phyloP scores from a whole-genome alignment of 2,888 invertebrate genomes.

The Caenorhabditis sp. region DNA sequence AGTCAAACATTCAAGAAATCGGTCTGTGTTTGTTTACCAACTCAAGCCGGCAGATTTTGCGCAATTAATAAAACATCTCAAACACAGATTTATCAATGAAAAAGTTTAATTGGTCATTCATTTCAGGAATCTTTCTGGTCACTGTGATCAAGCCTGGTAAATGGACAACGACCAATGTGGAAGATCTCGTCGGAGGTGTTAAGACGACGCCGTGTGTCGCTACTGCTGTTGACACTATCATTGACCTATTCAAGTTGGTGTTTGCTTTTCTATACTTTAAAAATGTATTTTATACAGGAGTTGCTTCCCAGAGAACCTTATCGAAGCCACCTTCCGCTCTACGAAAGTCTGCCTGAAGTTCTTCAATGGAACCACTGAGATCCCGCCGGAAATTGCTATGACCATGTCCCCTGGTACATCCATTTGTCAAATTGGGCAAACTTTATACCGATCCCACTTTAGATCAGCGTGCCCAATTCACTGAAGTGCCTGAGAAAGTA shows the following conservation, averaged over 20 bases:
- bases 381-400: conserved; percentile 67
- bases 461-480: conserved; percentile 65
- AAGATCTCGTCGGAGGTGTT: conserved; percentile 64
- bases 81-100: not conserved
- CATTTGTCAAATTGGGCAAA: not conserved
- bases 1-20: not conserved
- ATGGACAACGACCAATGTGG: conserved; percentile 68
- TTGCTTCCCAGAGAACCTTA: conserved; percentile 84
- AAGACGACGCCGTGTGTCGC: conserved; percentile 69
- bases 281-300: conserved; percentile 84
- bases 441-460: conserved; percentile 2
- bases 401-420: conserved; percentile 58
- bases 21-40: not conserved
- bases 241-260: conserved; percentile 69
- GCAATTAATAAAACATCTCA: not conserved
- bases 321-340: conserved; percentile 80
- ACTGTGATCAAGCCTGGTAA: conserved; percentile 88
- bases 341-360: conserved; percentile 72
- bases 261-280: not conserved
- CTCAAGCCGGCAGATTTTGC: not conserved
- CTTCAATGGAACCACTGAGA: conserved; percentile 58
- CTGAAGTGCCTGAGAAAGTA: conserved; percentile 69
- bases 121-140: conserved; percentile 88
- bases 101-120: not conserved
- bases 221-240: conserved; percentile 70